Evolutionary conservation across 2,888 invertebrate genomes (phyloP), one percentile per base, ranked within the genome.

Genomic region (Phyllotreta cruciferae): DNA sequence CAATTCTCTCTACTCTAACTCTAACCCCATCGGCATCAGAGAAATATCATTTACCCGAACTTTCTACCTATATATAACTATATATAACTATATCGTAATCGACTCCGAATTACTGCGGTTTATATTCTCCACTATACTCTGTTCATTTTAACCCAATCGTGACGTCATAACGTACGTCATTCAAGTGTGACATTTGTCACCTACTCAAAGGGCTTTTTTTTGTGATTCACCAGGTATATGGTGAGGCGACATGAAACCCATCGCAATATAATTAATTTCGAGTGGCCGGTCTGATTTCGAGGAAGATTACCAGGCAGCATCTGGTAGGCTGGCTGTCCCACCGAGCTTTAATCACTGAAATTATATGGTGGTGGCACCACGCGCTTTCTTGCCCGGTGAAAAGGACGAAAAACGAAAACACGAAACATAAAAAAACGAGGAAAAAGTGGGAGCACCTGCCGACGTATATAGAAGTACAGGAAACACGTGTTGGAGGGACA

Each of bases 321-420:
- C 67, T 72, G 72, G 72, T 69, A 70, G 63, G 69, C 70, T 69
- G 67, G 24, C 69, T 69, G 71, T 69, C 67, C 68, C 63, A 69
- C 69, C 71, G 68, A 72, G 70, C 68, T 70, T 70, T 73, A 73
- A 73, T 74, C 73, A 72, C 67, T 71, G 72, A 73, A 75, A 74
- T 75, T 74, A 75, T 71, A 71, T 66, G 64, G 49, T 49, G 49
- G 68, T 52, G 70, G 70, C 74, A 74, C 73, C 76, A 74, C 74
- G 74, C 73, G 74, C 65, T 61, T 57, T 64, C 69, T 24, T 24
- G 24, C 24, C 24, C 24, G 24, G 24, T 24, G 4, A 24, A 24
- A 24, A 24, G 24, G 24, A 24, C 24, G 24, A 24, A 24, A 24
- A 24, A 24, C 24, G 24, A 24, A 24, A 24, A 24, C 24, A 24